Percentiles rank a stretch among this genome's conserved stretches.
Conservation (phyloP, 2,113 vertebrate genomes). For the Baryphthengus martii region DNA sequence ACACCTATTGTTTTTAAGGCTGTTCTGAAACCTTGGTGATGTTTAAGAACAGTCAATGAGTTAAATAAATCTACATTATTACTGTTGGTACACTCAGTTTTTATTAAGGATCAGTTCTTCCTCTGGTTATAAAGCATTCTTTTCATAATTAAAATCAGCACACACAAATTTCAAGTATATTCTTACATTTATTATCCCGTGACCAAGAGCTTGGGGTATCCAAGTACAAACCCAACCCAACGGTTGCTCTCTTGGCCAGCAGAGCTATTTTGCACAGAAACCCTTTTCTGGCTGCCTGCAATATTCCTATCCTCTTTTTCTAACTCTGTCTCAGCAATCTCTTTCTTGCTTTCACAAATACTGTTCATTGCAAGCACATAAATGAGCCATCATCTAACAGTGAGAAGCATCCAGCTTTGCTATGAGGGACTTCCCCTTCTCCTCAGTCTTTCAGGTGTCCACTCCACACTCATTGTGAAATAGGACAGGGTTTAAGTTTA, state of each 20-base stretch:
- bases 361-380: neutral
- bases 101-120: neutral
- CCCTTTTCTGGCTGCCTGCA: neutral
- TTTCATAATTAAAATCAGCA: neutral
- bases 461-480: neutral
- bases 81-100: neutral
- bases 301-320: neutral
- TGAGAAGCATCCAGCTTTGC: neutral
- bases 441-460: neutral
- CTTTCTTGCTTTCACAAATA: neutral
- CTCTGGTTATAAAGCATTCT: neutral
- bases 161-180: neutral
- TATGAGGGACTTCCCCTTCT: neutral
- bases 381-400: neutral
- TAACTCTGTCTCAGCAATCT: neutral
- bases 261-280: neutral
- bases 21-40: neutral
- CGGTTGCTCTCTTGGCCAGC: neutral
- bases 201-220: neutral
- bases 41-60: no score
- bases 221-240: neutral
- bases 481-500: neutral
- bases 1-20: neutral
- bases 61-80: neutral
- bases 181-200: neutral